Conservation (phyloP, 2,888 invertebrate genomes). For the Colostygia pectinataria region DNA sequence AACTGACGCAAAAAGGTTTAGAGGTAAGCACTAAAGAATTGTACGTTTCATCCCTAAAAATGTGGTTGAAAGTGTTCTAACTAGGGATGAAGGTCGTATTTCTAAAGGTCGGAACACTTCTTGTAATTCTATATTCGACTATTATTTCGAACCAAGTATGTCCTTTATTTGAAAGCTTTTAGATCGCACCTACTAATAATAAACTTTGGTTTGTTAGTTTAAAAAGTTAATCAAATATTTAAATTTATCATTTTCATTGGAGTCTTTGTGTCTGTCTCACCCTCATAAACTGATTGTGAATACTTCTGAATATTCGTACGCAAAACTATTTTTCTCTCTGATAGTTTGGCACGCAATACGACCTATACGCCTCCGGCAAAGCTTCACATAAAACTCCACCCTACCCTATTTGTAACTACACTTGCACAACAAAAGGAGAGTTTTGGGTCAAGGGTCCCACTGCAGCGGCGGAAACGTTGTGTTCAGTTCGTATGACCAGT, state of each 20-base stretch:
- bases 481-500: constrained; percentile 42
- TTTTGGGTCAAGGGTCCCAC: constrained; percentile 55
- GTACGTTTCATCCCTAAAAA: constrained; percentile 37
- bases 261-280: no score
- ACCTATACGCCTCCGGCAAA: no score
- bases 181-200: no score
- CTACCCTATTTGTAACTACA: constrained; percentile 39
- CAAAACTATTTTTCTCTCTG: not conserved
- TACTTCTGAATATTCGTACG: no score
- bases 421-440: constrained; percentile 49
- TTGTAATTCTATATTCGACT: not conserved
- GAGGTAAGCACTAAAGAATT: constrained; percentile 18
- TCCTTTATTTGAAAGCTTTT: no score
- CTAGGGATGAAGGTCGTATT: constrained; percentile 3
- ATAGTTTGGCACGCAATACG: not conserved
- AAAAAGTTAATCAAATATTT: no score
- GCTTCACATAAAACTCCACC: constrained; percentile 1
- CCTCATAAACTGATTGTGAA: no score
- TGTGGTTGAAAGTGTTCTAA: constrained; percentile 36
- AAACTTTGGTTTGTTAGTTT: no score
- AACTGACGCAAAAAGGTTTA: constrained; percentile 23
- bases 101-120: not conserved
- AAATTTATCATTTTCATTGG: no score
- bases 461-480: constrained; percentile 37
- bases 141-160: no score